Evolutionary conservation across 2,888 invertebrate species (phyloP).

Genomic region (Augiades crinisus): DNA sequence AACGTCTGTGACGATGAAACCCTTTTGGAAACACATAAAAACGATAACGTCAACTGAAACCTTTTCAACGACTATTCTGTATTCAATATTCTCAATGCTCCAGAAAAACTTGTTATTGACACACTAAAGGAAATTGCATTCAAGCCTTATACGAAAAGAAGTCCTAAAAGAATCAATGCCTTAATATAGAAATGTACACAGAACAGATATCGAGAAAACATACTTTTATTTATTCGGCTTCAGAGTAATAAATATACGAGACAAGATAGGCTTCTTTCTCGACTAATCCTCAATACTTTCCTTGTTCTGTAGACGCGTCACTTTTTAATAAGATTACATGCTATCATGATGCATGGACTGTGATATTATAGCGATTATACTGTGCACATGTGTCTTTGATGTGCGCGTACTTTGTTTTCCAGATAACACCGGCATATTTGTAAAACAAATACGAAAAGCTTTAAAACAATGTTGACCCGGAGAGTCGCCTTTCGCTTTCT

Average conservation of each 20-base stretch:
- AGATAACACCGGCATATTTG: constrained; percentile 2
- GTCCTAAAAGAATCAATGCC: constrained; percentile 17
- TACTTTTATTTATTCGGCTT: neutral
- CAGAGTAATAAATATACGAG: constrained; percentile 12
- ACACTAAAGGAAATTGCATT: constrained; percentile 2
- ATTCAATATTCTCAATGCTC: constrained; percentile 15
- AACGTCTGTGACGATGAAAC: neutral
- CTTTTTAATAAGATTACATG: constrained; percentile 29
- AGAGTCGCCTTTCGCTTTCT: constrained; percentile 20
- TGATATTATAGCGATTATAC: constrained; percentile 12
- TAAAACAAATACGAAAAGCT: constrained; percentile 14
- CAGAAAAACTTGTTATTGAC: constrained; percentile 24
- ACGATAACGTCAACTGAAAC: constrained; percentile 4
- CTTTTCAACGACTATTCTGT: constrained; percentile 3
- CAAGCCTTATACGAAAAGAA: constrained; percentile 7
- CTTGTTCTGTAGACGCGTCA: constrained; percentile 8
- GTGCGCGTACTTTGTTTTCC: constrained; percentile 14
- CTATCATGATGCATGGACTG: constrained; percentile 25
- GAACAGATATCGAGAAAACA: neutral
- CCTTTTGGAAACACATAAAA: constrained; percentile 6
- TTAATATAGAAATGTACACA: constrained; percentile 20
- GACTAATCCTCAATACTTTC: constrained; percentile 6
- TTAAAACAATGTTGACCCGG: constrained; percentile 15
- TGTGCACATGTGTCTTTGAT: constrained; percentile 1
- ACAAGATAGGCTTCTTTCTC: constrained; percentile 11